Evolutionary conservation across 2,888 invertebrate genomes (phyloP).

Genomic region (Rhogogaster chlorosoma): DNA sequence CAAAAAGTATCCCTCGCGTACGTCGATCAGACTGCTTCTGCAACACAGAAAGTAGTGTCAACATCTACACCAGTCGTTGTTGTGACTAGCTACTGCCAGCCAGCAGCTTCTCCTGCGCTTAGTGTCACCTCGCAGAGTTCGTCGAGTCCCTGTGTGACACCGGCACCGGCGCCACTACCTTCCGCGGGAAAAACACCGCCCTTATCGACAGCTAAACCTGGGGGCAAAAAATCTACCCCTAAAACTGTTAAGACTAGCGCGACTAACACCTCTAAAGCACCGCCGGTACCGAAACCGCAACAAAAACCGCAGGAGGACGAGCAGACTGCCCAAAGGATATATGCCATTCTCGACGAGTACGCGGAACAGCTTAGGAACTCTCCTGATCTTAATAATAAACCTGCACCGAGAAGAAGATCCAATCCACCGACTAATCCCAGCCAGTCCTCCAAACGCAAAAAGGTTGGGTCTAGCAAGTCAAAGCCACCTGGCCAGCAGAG

Average conservation of each 20-base stretch:
- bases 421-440: constrained; percentile 87
- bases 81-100: constrained; percentile 80
- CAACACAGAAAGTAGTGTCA: constrained; percentile 74
- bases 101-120: constrained; percentile 80
- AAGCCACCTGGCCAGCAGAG: constrained; percentile 78
- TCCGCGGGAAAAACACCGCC: constrained; percentile 79
- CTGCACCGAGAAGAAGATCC: constrained; percentile 87
- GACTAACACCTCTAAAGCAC: constrained; percentile 82
- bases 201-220: constrained; percentile 69
- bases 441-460: constrained; percentile 85
- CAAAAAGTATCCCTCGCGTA: constrained; percentile 80
- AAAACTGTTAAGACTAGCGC: constrained; percentile 82
- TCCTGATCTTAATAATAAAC: constrained; percentile 89
- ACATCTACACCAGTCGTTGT: constrained; percentile 80
- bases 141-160: constrained; percentile 81
- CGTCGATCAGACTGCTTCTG: constrained; percentile 76
- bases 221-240: constrained; percentile 77
- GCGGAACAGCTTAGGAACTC: constrained; percentile 90
- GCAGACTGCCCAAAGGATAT: constrained; percentile 89
- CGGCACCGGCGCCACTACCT: constrained; percentile 78
- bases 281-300: constrained; percentile 83
- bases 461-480: constrained; percentile 82
- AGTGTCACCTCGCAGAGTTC: constrained; percentile 82
- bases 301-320: constrained; percentile 91
- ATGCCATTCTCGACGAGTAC: constrained; percentile 89